Evolutionary conservation across 1,140 invertebrate genomes (phyloP).

Genomic region (Amyelois transitella): DNA sequence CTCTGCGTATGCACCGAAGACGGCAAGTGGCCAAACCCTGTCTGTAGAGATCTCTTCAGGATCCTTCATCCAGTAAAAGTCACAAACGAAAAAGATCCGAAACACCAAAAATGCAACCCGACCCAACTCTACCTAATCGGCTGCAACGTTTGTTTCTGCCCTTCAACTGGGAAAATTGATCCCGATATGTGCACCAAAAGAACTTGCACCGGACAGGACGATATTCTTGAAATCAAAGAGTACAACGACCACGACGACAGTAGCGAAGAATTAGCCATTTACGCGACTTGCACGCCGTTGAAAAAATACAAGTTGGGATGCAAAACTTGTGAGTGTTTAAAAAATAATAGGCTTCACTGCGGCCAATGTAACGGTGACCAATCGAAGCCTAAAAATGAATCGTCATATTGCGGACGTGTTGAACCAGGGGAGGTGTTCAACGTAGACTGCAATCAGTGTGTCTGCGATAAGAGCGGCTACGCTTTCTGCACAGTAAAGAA

Average conservation of each 20-base stretch:
- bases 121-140: constrained; percentile 44
- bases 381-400: background rate
- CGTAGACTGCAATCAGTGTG: constrained; percentile 42
- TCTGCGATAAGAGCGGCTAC: constrained; percentile 27
- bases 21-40: constrained; percentile 55
- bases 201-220: constrained; percentile 36
- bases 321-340: constrained; percentile 40
- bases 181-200: constrained; percentile 40
- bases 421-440: constrained; percentile 20
- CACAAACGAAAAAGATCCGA: constrained; percentile 10
- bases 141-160: constrained; percentile 58
- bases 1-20: constrained; percentile 53
- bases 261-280: constrained; percentile 31
- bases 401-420: constrained; percentile 23
- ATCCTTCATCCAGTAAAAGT: constrained; percentile 39
- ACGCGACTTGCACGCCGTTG: constrained; percentile 31
- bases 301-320: constrained; percentile 40
- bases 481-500: constrained; percentile 35
- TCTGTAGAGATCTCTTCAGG: constrained; percentile 46
- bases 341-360: constrained; percentile 47
- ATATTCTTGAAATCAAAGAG: constrained; percentile 15
- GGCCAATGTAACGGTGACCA: constrained; percentile 19
- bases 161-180: constrained; percentile 29
- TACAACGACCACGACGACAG: background rate
- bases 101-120: constrained; percentile 31